phyloP scores from a whole-genome alignment of 2,113 vertebrate genomes.

The Hippoglossus stenolepis region DNA sequence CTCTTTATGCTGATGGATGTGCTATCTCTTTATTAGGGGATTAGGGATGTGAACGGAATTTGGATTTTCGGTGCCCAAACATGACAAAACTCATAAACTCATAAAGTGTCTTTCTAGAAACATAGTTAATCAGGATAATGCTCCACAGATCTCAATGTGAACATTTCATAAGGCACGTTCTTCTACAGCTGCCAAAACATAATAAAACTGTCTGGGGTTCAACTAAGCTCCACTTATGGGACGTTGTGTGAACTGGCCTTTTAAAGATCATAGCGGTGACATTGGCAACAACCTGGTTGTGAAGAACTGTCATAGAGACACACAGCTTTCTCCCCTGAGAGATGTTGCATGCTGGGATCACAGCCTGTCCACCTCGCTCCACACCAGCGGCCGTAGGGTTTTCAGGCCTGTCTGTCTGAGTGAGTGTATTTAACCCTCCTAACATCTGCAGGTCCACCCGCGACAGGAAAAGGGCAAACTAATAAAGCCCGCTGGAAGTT shows the following conservation, averaged over 20 bases:
- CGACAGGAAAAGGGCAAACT: slow-evolving; percentile 70
- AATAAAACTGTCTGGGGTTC: not conserved
- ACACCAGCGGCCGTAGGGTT: slow-evolving; percentile 8
- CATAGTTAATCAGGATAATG: not conserved
- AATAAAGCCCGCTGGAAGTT: slow-evolving; percentile 76
- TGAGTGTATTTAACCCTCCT: slow-evolving; percentile 47
- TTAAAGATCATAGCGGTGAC: not conserved
- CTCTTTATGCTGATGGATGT: not conserved
- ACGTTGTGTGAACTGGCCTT: not conserved
- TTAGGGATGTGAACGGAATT: not conserved
- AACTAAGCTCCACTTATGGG: not conserved
- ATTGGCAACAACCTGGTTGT: not conserved
- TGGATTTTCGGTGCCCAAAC: no score
- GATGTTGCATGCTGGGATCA: slow-evolving; percentile 1
- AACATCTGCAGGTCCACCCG: slow-evolving; percentile 76
- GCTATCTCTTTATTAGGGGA: not conserved
- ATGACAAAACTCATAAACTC: not conserved
- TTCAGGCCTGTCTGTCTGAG: slow-evolving; percentile 46
- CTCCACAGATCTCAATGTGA: slow-evolving; percentile 2
- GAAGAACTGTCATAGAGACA: not conserved
- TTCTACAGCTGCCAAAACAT: not conserved
- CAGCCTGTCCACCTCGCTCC: slow-evolving; percentile 18
- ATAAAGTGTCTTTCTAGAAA: not conserved
- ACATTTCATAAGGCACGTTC: not conserved
- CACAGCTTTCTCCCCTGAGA: not conserved